Evolutionary conservation across 2,113 vertebrate species (phyloP).

Genomic region (Cyanocitta stelleri): DNA sequence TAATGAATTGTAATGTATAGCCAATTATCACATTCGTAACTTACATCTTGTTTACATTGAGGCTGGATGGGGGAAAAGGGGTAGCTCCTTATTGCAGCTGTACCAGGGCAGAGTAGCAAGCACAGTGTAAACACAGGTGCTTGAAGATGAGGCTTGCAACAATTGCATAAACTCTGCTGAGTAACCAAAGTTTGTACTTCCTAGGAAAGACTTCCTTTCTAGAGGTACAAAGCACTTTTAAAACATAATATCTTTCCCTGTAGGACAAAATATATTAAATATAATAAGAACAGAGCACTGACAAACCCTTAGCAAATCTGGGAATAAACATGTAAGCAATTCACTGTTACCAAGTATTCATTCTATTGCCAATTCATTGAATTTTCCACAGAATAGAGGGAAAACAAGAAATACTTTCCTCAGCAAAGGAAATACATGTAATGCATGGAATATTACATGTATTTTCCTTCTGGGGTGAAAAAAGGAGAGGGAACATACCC

Average conservation of each 20-base stretch:
- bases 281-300: background rate
- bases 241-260: background rate
- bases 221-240: background rate
- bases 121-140: background rate
- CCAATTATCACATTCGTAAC: background rate
- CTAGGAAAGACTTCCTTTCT: background rate
- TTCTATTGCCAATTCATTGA: background rate
- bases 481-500: background rate
- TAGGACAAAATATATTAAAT: background rate
- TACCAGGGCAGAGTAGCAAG: background rate
- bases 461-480: background rate
- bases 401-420: background rate
- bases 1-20: slow-evolving; percentile 13
- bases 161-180: background rate
- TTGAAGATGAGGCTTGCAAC: background rate
- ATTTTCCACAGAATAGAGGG: background rate
- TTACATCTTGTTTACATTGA: background rate
- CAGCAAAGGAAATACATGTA: background rate
- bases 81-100: background rate
- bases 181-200: background rate
- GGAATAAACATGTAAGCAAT: fast-evolving
- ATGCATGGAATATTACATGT: background rate
- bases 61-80: background rate
- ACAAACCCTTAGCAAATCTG: background rate
- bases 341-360: background rate